These are phyloP conservation scores for Drosophila burlai DNA, from an alignment of 1,140 invertebrate species.

Conservation along the genomic window DNA sequence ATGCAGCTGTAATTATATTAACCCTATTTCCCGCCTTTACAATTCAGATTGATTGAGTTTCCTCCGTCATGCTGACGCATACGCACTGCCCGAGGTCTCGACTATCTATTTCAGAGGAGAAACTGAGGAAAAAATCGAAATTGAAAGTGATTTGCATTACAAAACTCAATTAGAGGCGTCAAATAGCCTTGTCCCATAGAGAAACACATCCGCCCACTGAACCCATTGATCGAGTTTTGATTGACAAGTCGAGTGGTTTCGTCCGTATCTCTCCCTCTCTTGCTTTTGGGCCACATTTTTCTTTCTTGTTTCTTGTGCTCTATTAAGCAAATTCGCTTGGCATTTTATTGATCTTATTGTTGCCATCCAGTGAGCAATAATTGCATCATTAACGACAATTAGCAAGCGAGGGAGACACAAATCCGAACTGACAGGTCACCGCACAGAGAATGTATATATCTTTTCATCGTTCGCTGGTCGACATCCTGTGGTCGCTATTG, in stretches of 20 bases:
- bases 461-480: conserved; percentile 22
- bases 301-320: conserved; percentile 22
- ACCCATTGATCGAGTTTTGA: conserved; percentile 53
- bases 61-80: conserved; percentile 36
- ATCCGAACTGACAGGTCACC: conserved; percentile 44
- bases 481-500: conserved; percentile 36
- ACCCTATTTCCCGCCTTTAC: conserved; percentile 47
- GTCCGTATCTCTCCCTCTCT: conserved; percentile 8
- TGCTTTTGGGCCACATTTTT: conserved; percentile 32
- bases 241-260: conserved; percentile 44
- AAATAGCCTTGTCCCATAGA: conserved; percentile 54
- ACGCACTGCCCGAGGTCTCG: conserved; percentile 35
- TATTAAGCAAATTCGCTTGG: conserved; percentile 50
- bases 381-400: conserved; percentile 56
- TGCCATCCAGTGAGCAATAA: conserved; percentile 32
- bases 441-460: conserved; percentile 35
- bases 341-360: conserved; percentile 50
- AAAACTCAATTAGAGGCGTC: conserved; percentile 56
- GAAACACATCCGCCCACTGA: conserved; percentile 33
- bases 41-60: conserved; percentile 42
- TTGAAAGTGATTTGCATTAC: conserved; percentile 55
- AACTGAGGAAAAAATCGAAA: conserved; percentile 33
- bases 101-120: conserved; percentile 39
- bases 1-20: conserved; percentile 31
- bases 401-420: conserved; percentile 24